These are phyloP conservation scores for Pectinophora gossypiella DNA, from an alignment of 1,140 invertebrate genomes.

Conservation along the genomic window DNA sequence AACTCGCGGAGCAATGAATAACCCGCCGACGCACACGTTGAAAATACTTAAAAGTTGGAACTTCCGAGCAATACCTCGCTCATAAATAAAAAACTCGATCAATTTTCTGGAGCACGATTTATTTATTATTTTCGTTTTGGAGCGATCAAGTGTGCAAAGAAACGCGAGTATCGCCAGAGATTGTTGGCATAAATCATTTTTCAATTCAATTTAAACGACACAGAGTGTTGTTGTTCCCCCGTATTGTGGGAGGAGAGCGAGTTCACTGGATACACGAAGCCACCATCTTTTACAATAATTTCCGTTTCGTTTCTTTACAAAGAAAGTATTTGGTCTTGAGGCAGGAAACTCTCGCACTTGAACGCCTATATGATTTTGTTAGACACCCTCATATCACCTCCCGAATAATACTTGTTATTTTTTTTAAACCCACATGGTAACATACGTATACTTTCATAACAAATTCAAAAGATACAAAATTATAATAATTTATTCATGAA, in stretches of 20 bases:
- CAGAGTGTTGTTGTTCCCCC: slow-evolving; percentile 47
- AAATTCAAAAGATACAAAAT: too few species aligned
- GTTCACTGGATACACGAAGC: not conserved
- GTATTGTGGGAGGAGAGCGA: slow-evolving; percentile 17
- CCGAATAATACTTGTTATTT: too few species aligned
- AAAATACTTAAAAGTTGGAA: slow-evolving; percentile 13
- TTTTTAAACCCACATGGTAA: too few species aligned
- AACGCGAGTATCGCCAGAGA: slow-evolving; percentile 42
- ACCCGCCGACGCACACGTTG: slow-evolving; percentile 7
- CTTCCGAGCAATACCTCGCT: slow-evolving; percentile 11
- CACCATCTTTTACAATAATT: not conserved
- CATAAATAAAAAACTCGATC: slow-evolving; percentile 32
- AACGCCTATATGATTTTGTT: not conserved
- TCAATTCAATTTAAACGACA: slow-evolving; percentile 65
- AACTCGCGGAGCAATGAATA: slow-evolving; percentile 16
- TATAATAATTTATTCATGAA: too few species aligned
- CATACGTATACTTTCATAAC: too few species aligned
- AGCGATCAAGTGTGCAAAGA: slow-evolving; percentile 47
- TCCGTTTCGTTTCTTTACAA: not conserved
- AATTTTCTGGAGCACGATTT: slow-evolving; percentile 37
- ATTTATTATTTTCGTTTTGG: slow-evolving; percentile 47
- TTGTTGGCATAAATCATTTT: slow-evolving; percentile 64
- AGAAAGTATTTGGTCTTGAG: not conserved
- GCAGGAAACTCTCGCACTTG: not conserved
- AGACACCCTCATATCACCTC: too few species aligned